Evolutionary conservation across 2,888 invertebrate species (phyloP).

Genomic region (Diaperis boleti): DNA sequence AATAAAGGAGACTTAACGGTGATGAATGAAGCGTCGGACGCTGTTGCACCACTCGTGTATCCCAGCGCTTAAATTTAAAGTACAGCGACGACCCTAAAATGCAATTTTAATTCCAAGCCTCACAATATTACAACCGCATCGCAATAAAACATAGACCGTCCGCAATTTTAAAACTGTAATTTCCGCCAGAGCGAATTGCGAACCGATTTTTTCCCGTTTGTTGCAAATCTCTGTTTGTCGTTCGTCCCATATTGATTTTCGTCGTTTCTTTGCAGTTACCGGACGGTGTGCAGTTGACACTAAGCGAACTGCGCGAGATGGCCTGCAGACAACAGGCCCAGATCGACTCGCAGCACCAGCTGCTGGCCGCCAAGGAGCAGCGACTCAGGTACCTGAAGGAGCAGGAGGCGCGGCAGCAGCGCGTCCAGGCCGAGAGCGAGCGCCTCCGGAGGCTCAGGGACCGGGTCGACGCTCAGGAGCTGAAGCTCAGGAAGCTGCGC

Average conservation of each 20-base stretch:
- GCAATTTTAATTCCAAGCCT: too few species aligned
- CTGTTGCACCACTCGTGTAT: too few species aligned
- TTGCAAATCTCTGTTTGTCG: neutral
- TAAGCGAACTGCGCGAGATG: slow-evolving; percentile 98
- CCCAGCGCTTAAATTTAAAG: too few species aligned
- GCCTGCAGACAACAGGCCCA: slow-evolving; percentile 97
- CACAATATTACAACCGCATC: too few species aligned
- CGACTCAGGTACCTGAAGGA: slow-evolving; percentile 93
- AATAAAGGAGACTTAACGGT: too few species aligned
- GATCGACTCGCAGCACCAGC: slow-evolving; percentile 94
- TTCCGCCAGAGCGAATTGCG: too few species aligned
- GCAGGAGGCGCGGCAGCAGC: slow-evolving; percentile 85
- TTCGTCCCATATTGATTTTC: slow-evolving; percentile 11
- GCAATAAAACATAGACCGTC: too few species aligned
- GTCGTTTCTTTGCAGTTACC: slow-evolving; percentile 75
- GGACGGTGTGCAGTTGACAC: slow-evolving; percentile 91
- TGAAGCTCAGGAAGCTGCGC: slow-evolving; percentile 90
- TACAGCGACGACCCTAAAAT: too few species aligned
- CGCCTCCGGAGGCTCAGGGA: slow-evolving; percentile 88
- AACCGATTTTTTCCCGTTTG: neutral
- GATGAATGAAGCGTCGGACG: too few species aligned
- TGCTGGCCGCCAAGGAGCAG: slow-evolving; percentile 93
- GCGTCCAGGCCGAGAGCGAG: slow-evolving; percentile 89
- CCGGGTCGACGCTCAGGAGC: slow-evolving; percentile 94
- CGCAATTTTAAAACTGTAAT: too few species aligned